phyloP scores from a whole-genome alignment of 2,888 invertebrate species.

The Eutolmus rufibarbis region DNA sequence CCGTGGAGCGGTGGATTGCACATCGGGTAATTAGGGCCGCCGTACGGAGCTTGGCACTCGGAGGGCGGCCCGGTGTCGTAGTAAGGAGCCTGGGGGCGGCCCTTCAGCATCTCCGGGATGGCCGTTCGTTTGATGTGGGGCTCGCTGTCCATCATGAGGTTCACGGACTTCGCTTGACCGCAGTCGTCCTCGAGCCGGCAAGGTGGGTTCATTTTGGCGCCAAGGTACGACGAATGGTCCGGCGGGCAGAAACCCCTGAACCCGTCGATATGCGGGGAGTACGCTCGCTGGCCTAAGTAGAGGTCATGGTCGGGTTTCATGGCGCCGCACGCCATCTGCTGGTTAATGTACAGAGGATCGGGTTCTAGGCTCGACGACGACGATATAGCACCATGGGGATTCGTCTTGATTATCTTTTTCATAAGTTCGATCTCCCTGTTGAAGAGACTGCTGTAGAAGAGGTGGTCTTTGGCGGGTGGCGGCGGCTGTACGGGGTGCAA shows the following conservation, averaged over 20 bases:
- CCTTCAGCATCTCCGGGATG: background rate
- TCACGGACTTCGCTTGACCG: background rate
- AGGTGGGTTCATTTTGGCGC: constrained; percentile 5
- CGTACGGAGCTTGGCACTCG: background rate
- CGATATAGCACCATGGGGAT: background rate
- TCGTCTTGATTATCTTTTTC: constrained; percentile 48
- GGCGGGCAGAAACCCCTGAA: background rate
- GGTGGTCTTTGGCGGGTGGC: constrained; percentile 47
- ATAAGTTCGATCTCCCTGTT: constrained; percentile 50
- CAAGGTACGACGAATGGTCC: background rate
- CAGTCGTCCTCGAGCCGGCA: constrained; percentile 2
- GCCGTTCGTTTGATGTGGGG: background rate
- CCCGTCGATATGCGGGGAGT: background rate
- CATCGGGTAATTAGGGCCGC: background rate
- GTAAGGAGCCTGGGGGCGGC: background rate
- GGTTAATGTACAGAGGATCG: background rate
- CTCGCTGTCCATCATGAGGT: constrained; percentile 8
- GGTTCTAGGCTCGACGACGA: constrained; percentile 3
- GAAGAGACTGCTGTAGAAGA: constrained; percentile 50
- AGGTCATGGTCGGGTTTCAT: constrained; percentile 17
- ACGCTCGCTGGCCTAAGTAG: background rate
- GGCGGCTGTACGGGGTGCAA: constrained; percentile 39
- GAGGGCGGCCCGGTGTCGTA: background rate
- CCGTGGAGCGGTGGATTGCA: background rate
- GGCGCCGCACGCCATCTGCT: background rate